A percentile compares a stretch with the other conserved stretches of the same genome.
Evolutionary conservation across 37 sponge, comb jelly and placozoan genomes (phyloP).

Genomic region (Beroe forskalii): DNA sequence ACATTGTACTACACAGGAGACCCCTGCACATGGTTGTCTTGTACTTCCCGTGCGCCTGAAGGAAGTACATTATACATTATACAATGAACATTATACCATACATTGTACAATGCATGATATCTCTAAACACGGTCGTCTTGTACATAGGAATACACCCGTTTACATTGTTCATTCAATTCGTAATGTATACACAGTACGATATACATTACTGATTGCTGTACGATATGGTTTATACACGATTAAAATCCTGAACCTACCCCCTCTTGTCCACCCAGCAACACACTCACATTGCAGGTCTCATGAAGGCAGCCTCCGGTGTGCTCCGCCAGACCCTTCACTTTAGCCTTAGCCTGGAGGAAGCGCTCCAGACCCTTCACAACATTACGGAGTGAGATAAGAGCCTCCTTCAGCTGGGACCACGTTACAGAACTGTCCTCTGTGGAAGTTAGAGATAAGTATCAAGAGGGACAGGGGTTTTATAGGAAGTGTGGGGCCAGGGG

Average conservation of each 20-base stretch:
- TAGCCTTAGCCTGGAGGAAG: slow-evolving; percentile 45
- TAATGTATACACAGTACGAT: too few species aligned
- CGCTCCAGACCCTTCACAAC: slow-evolving; percentile 40
- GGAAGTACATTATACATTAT: neutral
- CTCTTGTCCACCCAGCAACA: too few species aligned
- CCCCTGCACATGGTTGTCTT: slow-evolving; percentile 89
- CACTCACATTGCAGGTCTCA: slow-evolving; percentile 27
- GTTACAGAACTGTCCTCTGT: slow-evolving; percentile 60
- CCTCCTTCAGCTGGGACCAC: slow-evolving; percentile 41
- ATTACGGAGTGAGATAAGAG: slow-evolving; percentile 7
- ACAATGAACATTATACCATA: neutral
- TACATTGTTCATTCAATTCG: too few species aligned
- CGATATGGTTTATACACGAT: too few species aligned
- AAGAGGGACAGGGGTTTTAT: too few species aligned
- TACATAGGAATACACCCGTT: too few species aligned
- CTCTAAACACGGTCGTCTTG: too few species aligned
- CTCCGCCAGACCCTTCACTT: slow-evolving; percentile 29
- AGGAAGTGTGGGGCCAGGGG: neutral
- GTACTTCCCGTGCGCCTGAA: slow-evolving; percentile 69
- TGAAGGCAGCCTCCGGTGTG: slow-evolving; percentile 41
- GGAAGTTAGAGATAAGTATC: neutral
- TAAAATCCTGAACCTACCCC: too few species aligned
- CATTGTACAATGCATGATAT: too few species aligned
- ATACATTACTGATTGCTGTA: too few species aligned
- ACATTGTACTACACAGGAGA: slow-evolving; percentile 15